A percentile compares a stretch with the other conserved stretches of the same genome.
Conservation (phyloP, 2,113 vertebrate genomes). For the Corydoras maculifer region DNA sequence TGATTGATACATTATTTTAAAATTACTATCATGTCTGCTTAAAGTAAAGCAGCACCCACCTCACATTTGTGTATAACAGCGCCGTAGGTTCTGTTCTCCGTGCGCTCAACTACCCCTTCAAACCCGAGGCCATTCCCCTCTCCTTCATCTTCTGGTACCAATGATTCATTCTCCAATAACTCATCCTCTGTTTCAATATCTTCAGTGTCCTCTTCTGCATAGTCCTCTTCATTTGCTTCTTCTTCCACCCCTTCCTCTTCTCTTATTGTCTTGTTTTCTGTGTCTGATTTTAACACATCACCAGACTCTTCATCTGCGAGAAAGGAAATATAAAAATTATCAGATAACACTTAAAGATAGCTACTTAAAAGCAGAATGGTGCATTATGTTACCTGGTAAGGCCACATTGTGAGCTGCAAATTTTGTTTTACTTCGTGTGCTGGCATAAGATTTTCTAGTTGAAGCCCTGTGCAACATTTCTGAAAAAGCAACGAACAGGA, state of each 20-base stretch:
- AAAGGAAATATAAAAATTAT: slow-evolving; percentile 1
- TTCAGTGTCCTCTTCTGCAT: slow-evolving; percentile 38
- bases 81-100: slow-evolving; percentile 86
- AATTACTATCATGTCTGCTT: not conserved
- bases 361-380: not conserved
- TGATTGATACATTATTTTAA: too few relatives aligned
- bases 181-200: slow-evolving; percentile 41
- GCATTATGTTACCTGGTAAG: slow-evolving; percentile 50
- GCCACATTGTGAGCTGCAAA: slow-evolving; percentile 48
- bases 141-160: slow-evolving; percentile 50
- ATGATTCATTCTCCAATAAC: slow-evolving; percentile 17
- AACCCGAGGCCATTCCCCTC: slow-evolving; percentile 61
- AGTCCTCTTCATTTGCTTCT: slow-evolving; percentile 33
- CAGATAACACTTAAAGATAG: not conserved
- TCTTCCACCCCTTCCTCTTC: slow-evolving; percentile 26
- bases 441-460: slow-evolving; percentile 52
- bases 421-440: slow-evolving; percentile 61
- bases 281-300: slow-evolving; percentile 35
- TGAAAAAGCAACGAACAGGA: slow-evolving; percentile 33
- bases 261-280: not conserved
- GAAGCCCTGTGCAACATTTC: slow-evolving; percentile 51
- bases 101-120: slow-evolving; percentile 71
- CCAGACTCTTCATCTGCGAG: slow-evolving; percentile 53
- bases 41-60: slow-evolving; percentile 61
- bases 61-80: slow-evolving; percentile 90